Percentiles rank a stretch among this genome's conserved stretches.
These are phyloP conservation scores for Lucinisca nassula DNA, from an alignment of 2,888 invertebrate species.

Conservation along the genomic window DNA sequence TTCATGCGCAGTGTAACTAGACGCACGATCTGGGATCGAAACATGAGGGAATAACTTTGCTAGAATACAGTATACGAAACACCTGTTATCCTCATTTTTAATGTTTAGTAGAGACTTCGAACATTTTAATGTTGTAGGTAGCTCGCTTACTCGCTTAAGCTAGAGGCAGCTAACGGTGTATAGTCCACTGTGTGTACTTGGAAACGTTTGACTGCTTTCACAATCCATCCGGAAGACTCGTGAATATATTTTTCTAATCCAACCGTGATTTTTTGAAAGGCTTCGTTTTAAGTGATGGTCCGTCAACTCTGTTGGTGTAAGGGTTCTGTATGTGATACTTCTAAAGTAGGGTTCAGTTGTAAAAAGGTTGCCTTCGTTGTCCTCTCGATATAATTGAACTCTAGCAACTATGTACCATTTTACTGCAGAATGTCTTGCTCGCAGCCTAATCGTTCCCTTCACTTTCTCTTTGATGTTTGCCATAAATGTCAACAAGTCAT, in stretches of 20 bases:
- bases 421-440: not conserved
- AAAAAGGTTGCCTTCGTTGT: not conserved
- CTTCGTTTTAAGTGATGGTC: not conserved
- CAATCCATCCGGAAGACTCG: not conserved
- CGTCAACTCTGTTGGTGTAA: not conserved
- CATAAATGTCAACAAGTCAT: not conserved
- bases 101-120: constrained; percentile 15
- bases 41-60: constrained; percentile 5
- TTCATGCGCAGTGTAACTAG: not conserved
- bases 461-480: not conserved
- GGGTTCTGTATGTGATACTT: not conserved
- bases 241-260: not conserved
- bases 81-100: constrained; percentile 19
- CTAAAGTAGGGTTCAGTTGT: not conserved
- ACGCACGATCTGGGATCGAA: not conserved
- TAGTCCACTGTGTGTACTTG: not conserved
- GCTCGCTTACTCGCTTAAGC: too few relatives aligned
- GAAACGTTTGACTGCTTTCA: not conserved
- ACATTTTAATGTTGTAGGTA: not conserved
- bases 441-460: not conserved
- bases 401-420: not conserved
- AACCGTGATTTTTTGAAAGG: not conserved
- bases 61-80: constrained; percentile 25
- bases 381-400: not conserved
- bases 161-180: constrained; percentile 14